These are phyloP conservation scores for Crenuchus spilurus DNA, from an alignment of 2,797 vertebrate species.

Conservation along the genomic window DNA sequence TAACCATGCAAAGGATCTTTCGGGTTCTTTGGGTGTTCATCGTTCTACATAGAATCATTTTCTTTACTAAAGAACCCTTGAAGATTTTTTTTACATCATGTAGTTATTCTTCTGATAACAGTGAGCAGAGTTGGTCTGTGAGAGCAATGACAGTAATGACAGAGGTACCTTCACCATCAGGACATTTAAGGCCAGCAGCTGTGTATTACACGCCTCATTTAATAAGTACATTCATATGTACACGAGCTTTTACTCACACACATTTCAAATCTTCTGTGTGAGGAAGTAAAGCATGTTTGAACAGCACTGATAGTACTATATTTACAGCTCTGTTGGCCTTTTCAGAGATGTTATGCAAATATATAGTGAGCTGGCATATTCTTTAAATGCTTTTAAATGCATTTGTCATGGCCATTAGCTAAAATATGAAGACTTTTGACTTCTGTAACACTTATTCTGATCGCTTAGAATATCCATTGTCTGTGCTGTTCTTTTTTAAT, in stretches of 20 bases:
- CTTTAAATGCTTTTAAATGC: too few relatives aligned
- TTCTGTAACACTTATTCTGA: too few relatives aligned
- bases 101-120: neutral
- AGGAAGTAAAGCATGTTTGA: neutral
- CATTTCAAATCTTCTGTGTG: neutral
- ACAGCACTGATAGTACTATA: neutral
- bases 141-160: neutral
- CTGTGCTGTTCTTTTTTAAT: too few relatives aligned
- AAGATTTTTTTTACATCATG: neutral
- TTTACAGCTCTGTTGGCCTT: neutral
- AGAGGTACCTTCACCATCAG: slow-evolving; percentile 12
- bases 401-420: too few relatives aligned
- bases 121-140: neutral
- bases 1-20: too few relatives aligned
- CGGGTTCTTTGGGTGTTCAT: too few relatives aligned
- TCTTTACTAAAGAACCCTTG: neutral
- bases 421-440: too few relatives aligned
- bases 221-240: neutral
- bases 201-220: slow-evolving; percentile 9
- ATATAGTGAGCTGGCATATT: neutral
- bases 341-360: neutral
- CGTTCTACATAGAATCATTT: too few relatives aligned
- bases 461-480: too few relatives aligned
- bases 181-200: slow-evolving; percentile 5
- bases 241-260: neutral